Evolutionary conservation across 2,113 vertebrate genomes (phyloP), one percentile per base, ranked within the genome.

Genomic region (Sisor rabdophorus): DNA sequence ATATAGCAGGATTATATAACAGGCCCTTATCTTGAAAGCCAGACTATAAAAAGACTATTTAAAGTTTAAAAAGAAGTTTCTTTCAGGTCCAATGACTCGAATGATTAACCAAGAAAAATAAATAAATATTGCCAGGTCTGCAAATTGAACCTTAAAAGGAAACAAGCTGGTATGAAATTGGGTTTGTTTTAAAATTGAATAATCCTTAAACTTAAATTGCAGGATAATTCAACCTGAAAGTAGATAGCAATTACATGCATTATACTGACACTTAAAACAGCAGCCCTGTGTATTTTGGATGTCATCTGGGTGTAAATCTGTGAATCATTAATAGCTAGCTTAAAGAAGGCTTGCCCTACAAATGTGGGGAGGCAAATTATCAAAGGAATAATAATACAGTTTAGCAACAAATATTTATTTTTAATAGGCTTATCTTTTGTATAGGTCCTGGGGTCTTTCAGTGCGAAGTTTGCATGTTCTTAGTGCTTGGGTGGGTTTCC

Each of bases 241-340:
- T 11, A 24, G 5, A 47, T 24, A n/a, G 40, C 20, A 48, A 67
- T 47, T 67, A 67, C 40, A 67, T 17, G 54, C 11, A 24, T 26
- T 53, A 64, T 24, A 53, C 24, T 64, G 47, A 11, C 58, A 61
- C 30, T 63, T 74, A 64, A 40, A n/a, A 24, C 13, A 26, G 63
- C 40, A 48, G n/a, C 11, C 19, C 10, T 59, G n/a, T 13, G 17
- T 4, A 11, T 68, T 26, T 11, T 50, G 63, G n/a, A 24, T 1
- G 11, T 47, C 24, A 67, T 48, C 68, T 71, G 68, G 53, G 16
- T 54, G 67, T 19, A 48, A 65, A 24, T 75, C 52, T 67, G 40
- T 75, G 69, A 71, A 65, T 65, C 47, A 59, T 20, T 65, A 63
- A 72, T 48, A 67, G 44, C 4, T 10, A 8, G 40, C 40, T 44